Evolutionary conservation across 1,140 invertebrate species (phyloP).

Genomic region (Papilio machaon): DNA sequence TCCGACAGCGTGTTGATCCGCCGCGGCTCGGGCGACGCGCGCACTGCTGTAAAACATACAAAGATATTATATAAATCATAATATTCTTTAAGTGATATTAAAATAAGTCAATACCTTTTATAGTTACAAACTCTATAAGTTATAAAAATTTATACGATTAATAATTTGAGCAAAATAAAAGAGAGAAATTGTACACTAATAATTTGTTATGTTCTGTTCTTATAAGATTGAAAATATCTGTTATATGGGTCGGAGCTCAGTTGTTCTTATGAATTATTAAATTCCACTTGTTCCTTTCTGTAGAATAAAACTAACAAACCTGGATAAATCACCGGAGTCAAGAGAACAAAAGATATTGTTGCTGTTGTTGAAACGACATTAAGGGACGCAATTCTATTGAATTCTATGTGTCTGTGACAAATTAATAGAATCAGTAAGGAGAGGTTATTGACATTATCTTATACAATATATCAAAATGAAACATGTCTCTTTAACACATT

Average conservation of each 20-base stretch:
- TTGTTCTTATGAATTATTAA: slow-evolving; percentile 13
- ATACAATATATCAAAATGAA: no score
- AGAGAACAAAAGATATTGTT: slow-evolving; percentile 11
- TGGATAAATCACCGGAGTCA: slow-evolving; percentile 17
- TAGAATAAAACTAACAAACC: slow-evolving; percentile 17
- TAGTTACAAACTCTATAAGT: no score
- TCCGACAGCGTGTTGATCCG: slow-evolving; percentile 90
- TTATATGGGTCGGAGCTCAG: not conserved
- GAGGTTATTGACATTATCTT: not conserved
- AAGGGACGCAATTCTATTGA: not conserved
- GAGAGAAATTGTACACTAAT: no score
- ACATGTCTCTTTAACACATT: no score
- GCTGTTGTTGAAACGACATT: slow-evolving; percentile 7
- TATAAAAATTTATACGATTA: no score
- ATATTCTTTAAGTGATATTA: no score
- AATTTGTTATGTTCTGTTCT: no score
- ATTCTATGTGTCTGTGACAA: not conserved
- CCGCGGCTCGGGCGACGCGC: slow-evolving; percentile 87
- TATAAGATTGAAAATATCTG: not conserved
- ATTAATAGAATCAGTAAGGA: slow-evolving; percentile 4
- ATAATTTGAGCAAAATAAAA: no score
- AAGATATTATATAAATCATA: slow-evolving; percentile 3
- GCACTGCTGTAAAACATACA: slow-evolving; percentile 74
- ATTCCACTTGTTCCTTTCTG: slow-evolving; percentile 2
- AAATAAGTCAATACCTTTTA: no score